phyloP scores from a whole-genome alignment of 1,140 invertebrate species.

The Orchestia grillus region DNA sequence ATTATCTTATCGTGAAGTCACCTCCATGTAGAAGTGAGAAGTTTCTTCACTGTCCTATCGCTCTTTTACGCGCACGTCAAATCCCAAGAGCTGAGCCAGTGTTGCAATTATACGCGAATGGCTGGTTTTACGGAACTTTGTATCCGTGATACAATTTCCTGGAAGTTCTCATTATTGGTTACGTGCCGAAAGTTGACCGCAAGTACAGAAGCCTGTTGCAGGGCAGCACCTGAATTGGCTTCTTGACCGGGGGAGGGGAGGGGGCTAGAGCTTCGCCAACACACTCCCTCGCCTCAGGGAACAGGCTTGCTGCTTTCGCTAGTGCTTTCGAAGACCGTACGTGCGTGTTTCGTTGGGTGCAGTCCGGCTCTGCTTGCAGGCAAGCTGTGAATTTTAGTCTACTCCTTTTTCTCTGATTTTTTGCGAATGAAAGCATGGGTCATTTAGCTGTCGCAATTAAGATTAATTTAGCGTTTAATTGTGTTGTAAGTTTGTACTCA shows the following conservation, averaged over 20 bases:
- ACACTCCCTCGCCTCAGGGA: neutral
- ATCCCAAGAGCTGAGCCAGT: neutral
- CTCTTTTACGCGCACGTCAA: neutral
- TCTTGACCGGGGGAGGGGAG: neutral
- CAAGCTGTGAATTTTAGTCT: neutral
- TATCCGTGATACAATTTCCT: neutral
- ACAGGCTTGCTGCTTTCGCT: neutral
- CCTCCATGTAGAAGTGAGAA: neutral
- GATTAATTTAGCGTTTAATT: neutral
- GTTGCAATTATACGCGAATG: neutral
- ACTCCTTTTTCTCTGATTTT: neutral
- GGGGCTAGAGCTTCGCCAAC: no score
- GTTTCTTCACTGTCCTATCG: neutral
- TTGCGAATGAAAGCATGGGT: neutral
- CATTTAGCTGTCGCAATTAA: neutral
- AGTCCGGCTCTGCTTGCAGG: neutral
- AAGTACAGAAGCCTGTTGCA: neutral
- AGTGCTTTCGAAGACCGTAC: neutral
- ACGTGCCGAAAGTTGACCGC: slow-evolving; percentile 4
- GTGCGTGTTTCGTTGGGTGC: neutral
- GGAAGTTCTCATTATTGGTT: neutral
- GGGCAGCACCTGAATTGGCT: neutral
- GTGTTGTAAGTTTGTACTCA: neutral
- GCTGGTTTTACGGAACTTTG: neutral
- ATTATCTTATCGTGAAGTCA: neutral